Evolutionary conservation across 1,140 invertebrate species (phyloP), one percentile per base, ranked within the genome.

Genomic region (Antheraea pernyi): DNA sequence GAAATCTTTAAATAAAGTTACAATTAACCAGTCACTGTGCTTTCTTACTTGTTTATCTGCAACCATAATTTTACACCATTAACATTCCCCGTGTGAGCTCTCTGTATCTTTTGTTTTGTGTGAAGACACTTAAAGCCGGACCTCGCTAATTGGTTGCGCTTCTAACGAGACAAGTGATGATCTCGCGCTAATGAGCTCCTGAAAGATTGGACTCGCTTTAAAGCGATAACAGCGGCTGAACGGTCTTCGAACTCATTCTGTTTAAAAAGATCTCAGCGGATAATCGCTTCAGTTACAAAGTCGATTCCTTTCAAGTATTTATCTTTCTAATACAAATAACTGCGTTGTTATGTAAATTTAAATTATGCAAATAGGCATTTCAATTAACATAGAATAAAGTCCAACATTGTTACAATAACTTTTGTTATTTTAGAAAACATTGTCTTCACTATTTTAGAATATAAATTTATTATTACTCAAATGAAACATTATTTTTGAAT

Each of bases 81-180:
- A 2, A 53, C 46, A 53, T 16, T 9, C 0, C 46, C 13, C 46
- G 39, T 10, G 46, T 53, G 16, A 53, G 16, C 46, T 16, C 46
- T 48, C 39, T 65, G 42, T 65, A 46, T 11, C 19, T 48, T 65
- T 65, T 65, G 10, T 65, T 64, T 64, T 64, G 37, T 48, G 60
- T n/a, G 19, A 22, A 59, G 62, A 58, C 46, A 65, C 59, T 65
- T 60, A 58, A 63, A 67, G 65, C 62, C n/a, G 65, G 65, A 68
- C 58, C 62, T 64, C 72, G 39, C 67, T 77, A 77, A 77, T 77
- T 77, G 75, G 72, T 72, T 59, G 65, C 67, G 53, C 58, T 48
- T 67, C 68, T 77, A 77, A 77, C 74, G 75, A 77, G 73, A 72
- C 75, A 77, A 66, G 65, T 77, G 73, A 77, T 74, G 69, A 74